Conservation (phyloP, 2,888 invertebrate species). For the Cephus pygmeus region DNA sequence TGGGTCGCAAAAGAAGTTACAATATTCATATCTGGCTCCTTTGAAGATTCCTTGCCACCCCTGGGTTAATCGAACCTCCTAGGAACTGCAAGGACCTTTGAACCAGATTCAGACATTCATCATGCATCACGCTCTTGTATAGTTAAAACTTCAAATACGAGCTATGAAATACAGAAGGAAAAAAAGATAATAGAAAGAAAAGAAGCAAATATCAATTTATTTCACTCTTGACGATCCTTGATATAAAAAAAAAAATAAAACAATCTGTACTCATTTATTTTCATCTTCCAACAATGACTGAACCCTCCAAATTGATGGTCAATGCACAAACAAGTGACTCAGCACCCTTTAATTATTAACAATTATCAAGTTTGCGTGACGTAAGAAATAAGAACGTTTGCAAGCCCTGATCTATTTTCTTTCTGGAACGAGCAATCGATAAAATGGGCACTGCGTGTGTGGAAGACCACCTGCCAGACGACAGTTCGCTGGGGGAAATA, state of each 20-base stretch:
- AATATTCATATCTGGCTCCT: not conserved
- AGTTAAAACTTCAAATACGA: not conserved
- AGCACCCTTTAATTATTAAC: not conserved
- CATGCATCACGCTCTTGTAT: not conserved
- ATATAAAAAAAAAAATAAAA: not conserved
- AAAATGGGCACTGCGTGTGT: conserved; percentile 16
- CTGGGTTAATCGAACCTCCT: not conserved
- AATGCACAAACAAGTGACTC: not conserved
- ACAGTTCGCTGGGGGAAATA: not conserved
- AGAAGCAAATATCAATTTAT: not conserved
- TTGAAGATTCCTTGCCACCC: not conserved
- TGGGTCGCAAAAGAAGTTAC: not conserved
- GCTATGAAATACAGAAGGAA: not conserved
- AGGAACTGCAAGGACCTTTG: not conserved
- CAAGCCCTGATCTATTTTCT: conserved; percentile 43
- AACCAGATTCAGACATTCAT: not conserved
- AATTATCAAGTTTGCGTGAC: not conserved
- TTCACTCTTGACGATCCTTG: not conserved
- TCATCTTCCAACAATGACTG: not conserved
- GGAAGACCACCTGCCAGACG: not conserved
- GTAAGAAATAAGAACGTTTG: not conserved
- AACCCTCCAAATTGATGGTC: not conserved
- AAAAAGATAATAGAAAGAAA: not conserved
- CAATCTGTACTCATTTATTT: not conserved
- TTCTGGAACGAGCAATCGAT: conserved; percentile 41